Evolutionary conservation across 2,888 invertebrate genomes (phyloP), one percentile per base, ranked within the genome.

Genomic region (Polyommatus icarus): DNA sequence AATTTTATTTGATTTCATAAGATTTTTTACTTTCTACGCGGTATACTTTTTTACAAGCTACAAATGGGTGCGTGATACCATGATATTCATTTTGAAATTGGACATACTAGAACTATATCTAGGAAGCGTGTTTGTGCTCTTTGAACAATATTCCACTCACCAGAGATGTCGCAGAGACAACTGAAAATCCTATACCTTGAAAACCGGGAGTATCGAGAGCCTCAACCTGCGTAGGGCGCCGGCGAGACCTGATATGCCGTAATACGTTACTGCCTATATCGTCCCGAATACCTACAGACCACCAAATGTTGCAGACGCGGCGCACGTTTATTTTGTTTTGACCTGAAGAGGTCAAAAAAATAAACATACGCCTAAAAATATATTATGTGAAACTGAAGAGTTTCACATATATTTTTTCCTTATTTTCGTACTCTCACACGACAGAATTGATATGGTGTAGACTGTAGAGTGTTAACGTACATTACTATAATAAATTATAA

Each of bases 171-270:
- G 79, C 81, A 76, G 57, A 71, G 75, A 79, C 83, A 78, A 80
- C 76, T 76, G 67, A 77, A 82, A 79, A 80, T 79, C 67, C 72
- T 73, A 32, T 77, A 54, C 71, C 54, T 59, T 24, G 59, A 5
- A 29, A 77, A 80, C 77, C 76, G 73, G 76, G 78, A 78, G 79
- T 76, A 78, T 76, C 77, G 78, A 82, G 84, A 85, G 84, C 86
- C 87, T 86, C 87, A 89, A 89, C 90, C 87, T 88, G 88, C 89
- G 89, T 84, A 86, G 87, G 86, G 85, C 88, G 91, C 90, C 89
- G 90, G 90, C 88, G 87, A 86, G 90, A 87, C 90, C 89, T 90
- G 88, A 89, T 92, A 88, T 92, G 92, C 87, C 89, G 89, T 87
- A 87, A 87, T 87, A 87, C 88, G 85, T 87, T 80, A 85, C 90